Evolutionary conservation across 2,797 vertebrate species (phyloP).

Genomic region (Chaunax sp.): DNA sequence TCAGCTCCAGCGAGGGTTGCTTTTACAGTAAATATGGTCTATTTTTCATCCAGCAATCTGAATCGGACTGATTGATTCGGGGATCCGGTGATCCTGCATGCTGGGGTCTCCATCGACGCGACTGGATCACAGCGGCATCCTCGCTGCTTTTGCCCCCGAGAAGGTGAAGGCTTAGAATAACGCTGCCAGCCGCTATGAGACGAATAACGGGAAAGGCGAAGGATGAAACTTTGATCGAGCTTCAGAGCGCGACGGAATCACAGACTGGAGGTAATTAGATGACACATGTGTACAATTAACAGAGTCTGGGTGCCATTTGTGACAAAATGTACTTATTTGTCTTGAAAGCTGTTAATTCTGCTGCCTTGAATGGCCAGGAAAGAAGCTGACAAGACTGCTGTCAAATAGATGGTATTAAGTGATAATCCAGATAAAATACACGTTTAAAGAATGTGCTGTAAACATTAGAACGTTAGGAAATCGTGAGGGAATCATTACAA

Average conservation of each 20-base stretch:
- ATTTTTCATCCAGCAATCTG: not conserved
- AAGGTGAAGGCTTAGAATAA: constrained; percentile 34
- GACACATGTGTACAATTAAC: too few species aligned
- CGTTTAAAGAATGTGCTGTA: too few species aligned
- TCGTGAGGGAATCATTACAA: too few species aligned
- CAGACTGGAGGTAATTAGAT: constrained; percentile 73
- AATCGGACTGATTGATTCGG: constrained; percentile 12
- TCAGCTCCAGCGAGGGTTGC: constrained; percentile 14
- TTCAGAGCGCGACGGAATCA: constrained; percentile 72
- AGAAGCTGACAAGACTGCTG: not conserved
- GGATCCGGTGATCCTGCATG: constrained; percentile 7
- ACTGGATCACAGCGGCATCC: constrained; percentile 24
- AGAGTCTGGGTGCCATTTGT: too few species aligned
- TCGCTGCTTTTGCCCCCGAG: not conserved
- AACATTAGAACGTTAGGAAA: too few species aligned
- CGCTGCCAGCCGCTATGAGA: constrained; percentile 72
- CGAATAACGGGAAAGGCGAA: constrained; percentile 80
- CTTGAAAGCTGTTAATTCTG: not conserved
- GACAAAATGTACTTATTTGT: too few species aligned
- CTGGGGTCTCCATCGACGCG: constrained; percentile 10
- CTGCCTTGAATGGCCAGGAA: not conserved
- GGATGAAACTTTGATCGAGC: constrained; percentile 86
- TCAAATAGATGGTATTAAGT: not conserved
- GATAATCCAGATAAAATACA: not conserved
- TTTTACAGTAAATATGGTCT: constrained; percentile 13